A percentile compares a stretch with the other conserved stretches of the same genome.
Evolutionary conservation across 2,797 vertebrate genomes (phyloP).

Genomic region (Tenualosa thibaudeaui): DNA sequence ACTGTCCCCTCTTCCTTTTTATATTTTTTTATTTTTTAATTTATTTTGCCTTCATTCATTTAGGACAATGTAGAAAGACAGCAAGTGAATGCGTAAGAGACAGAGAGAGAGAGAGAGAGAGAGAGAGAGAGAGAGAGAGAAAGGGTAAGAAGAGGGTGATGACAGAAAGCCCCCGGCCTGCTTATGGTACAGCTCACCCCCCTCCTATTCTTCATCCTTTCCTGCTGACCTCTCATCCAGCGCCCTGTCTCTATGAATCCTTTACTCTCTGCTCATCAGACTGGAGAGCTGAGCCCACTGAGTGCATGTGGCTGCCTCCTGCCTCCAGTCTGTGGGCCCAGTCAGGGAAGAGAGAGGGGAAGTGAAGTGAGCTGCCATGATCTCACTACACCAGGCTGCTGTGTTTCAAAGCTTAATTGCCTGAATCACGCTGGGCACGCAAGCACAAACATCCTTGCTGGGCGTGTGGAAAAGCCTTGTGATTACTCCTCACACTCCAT

Average conservation of each 20-base stretch:
- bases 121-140: too few species aligned
- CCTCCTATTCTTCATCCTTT: background rate
- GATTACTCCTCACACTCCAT: constrained; percentile 56
- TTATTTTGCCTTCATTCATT: too few species aligned
- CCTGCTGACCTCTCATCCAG: background rate
- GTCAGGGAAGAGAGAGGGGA: background rate
- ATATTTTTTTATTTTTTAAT: too few species aligned
- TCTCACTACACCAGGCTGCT: background rate
- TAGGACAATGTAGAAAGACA: too few species aligned
- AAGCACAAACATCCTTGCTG: constrained; percentile 15
- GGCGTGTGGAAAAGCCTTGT: constrained; percentile 23
- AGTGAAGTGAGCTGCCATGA: background rate
- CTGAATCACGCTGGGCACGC: constrained; percentile 15
- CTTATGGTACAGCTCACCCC: too few species aligned
- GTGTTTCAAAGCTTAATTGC: background rate
- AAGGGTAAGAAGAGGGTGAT: too few species aligned
- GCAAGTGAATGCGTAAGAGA: too few species aligned
- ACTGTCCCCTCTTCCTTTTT: too few species aligned
- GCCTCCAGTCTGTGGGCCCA: background rate
- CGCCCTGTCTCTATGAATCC: background rate
- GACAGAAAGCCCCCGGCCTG: too few species aligned
- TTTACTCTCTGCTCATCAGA: too few species aligned
- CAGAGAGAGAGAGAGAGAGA: too few species aligned
- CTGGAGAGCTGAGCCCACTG: background rate
- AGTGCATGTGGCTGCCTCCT: background rate